These are phyloP conservation scores for Mustela nigripes DNA, from an alignment of 2,113 vertebrate species.

Conservation along the genomic window DNA sequence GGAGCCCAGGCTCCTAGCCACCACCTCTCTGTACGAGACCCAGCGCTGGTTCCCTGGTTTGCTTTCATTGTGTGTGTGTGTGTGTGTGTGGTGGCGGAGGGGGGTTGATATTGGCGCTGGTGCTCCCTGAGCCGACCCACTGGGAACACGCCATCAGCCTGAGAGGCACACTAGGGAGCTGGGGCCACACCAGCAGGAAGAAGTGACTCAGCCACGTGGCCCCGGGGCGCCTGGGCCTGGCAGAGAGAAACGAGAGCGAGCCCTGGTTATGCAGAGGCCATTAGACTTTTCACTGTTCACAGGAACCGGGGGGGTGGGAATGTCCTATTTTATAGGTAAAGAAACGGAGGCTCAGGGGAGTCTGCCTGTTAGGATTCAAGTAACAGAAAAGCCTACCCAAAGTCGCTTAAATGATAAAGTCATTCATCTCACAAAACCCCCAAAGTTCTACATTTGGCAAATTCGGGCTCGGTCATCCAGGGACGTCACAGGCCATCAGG, in stretches of 20 bases:
- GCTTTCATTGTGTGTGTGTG: not conserved
- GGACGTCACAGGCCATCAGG: not conserved
- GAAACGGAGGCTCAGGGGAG: not conserved
- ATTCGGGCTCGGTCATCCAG: not conserved
- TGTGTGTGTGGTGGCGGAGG: not conserved
- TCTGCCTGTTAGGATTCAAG: not conserved
- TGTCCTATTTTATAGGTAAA: not conserved
- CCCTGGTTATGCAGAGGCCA: not conserved
- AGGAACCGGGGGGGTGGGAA: not conserved
- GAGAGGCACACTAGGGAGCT: not conserved
- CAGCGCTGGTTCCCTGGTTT: not conserved
- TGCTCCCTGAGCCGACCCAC: rapidly evolving
- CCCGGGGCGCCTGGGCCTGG: not conserved
- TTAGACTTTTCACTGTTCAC: rapidly evolving
- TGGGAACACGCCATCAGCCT: not conserved
- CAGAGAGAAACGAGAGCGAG: not conserved
- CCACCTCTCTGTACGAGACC: rapidly evolving
- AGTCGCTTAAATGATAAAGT: not conserved
- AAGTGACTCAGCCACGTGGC: not conserved
- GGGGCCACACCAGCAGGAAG: not conserved
- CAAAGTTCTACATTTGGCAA: not conserved
- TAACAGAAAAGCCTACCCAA: not conserved
- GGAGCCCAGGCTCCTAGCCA: rapidly evolving
- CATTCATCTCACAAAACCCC: not conserved
- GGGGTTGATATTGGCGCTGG: rapidly evolving